These are phyloP conservation scores for Drosophila ironensis DNA, from an alignment of 1,140 invertebrate genomes.

Conservation along the genomic window DNA sequence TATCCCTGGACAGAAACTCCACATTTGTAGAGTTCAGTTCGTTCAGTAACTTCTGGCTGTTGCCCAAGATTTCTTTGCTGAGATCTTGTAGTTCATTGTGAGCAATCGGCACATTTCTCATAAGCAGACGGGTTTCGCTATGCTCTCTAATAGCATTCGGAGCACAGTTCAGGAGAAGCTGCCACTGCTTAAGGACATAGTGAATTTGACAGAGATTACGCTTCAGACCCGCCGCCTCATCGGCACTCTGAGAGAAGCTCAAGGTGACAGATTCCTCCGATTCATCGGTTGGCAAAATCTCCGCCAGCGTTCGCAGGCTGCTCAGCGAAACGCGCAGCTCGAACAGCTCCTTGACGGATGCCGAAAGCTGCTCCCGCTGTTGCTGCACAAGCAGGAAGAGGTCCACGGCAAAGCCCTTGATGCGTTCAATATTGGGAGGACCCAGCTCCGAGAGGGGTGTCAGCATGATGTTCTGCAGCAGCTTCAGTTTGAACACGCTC, in stretches of 20 bases:
- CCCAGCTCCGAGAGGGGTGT: constrained; percentile 90
- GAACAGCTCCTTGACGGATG: constrained; percentile 76
- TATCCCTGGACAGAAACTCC: constrained; percentile 40
- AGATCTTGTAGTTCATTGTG: constrained; percentile 25
- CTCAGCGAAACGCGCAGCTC: constrained; percentile 74
- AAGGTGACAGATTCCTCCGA: not conserved
- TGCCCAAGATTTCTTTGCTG: constrained; percentile 33
- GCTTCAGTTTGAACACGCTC: constrained; percentile 81
- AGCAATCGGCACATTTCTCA: constrained; percentile 2
- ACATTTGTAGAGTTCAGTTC: constrained; percentile 28
- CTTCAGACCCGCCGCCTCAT: constrained; percentile 43
- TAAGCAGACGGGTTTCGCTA: constrained; percentile 21
- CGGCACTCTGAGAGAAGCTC: constrained; percentile 27
- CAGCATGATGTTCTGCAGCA: constrained; percentile 86
- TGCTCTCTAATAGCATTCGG: not conserved
- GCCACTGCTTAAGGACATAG: constrained; percentile 60
- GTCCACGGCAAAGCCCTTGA: constrained; percentile 90
- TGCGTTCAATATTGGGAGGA: constrained; percentile 90
- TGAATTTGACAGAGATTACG: constrained; percentile 43
- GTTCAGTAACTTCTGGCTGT: constrained; percentile 28
- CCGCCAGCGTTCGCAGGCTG: constrained; percentile 47
- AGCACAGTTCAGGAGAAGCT: constrained; percentile 58
- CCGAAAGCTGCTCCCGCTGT: constrained; percentile 81
- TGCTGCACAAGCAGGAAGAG: constrained; percentile 85
- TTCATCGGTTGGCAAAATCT: constrained; percentile 28